A percentile compares a stretch with the other conserved stretches of the same genome.
Conservation (phyloP, 37 sponge, comb jelly and placozoan species). For the Halichondria panicea region DNA sequence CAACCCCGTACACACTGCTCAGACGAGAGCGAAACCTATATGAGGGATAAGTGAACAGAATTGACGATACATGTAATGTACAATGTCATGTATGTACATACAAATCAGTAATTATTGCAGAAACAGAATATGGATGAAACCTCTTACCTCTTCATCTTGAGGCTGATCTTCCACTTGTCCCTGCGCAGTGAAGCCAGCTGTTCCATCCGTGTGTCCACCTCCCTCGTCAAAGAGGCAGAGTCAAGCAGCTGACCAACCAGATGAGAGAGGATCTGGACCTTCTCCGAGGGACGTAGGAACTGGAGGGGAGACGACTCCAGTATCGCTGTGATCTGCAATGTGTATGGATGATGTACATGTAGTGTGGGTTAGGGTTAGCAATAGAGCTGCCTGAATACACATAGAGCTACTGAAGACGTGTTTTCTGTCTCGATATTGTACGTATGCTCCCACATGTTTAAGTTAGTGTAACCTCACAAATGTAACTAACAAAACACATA, state of each 20-base stretch:
- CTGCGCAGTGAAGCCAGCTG: slow-evolving; percentile 61
- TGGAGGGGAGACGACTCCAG: slow-evolving; percentile 43
- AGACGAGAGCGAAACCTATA: slow-evolving; percentile 55
- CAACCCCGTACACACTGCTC: slow-evolving; percentile 26
- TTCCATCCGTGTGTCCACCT: slow-evolving; percentile 79
- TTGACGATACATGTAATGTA: neutral
- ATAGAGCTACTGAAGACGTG: no score
- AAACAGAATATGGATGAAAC: neutral
- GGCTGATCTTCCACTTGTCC: slow-evolving; percentile 85
- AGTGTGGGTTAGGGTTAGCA: no score
- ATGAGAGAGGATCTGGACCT: slow-evolving; percentile 44
- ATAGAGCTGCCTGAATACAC: no score
- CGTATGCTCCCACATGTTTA: no score
- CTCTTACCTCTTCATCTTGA: slow-evolving; percentile 71
- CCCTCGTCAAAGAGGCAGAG: slow-evolving; percentile 54
- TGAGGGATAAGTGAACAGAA: neutral
- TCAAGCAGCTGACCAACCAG: slow-evolving; percentile 65
- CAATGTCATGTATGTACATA: no score
- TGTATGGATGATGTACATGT: neutral
- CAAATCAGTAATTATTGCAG: neutral
- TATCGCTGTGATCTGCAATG: slow-evolving; percentile 14
- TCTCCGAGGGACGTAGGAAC: slow-evolving; percentile 56
- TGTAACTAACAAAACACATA: no score
- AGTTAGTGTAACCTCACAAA: no score
- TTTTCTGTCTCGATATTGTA: no score